Evolutionary conservation across 2,888 invertebrate genomes (phyloP).

Genomic region (Anoplius nigerrimus): DNA sequence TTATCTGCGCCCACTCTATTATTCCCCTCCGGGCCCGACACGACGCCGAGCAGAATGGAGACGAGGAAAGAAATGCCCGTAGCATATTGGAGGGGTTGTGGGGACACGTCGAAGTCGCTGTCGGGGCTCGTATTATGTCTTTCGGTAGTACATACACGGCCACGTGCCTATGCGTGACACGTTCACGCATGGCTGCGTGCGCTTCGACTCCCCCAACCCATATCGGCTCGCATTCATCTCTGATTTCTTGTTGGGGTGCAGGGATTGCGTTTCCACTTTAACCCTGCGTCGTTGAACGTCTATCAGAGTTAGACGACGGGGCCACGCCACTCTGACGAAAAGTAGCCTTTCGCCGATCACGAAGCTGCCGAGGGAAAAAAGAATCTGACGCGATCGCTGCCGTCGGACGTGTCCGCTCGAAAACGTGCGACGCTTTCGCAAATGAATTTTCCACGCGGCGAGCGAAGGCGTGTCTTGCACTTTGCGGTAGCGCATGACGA

Average conservation of each 20-base stretch:
- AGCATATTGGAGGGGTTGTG: conserved; percentile 60
- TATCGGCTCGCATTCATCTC: conserved; percentile 57
- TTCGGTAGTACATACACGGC: conserved; percentile 72
- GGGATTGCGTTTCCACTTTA: conserved; percentile 68
- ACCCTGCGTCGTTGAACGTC: conserved; percentile 53
- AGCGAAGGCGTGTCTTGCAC: too few relatives aligned
- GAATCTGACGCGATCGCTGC: too few relatives aligned
- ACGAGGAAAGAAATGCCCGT: conserved; percentile 47
- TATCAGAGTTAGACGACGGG: conserved; percentile 34
- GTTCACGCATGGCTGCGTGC: conserved; percentile 68
- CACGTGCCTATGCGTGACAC: conserved; percentile 74
- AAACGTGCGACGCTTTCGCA: too few relatives aligned
- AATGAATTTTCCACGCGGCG: too few relatives aligned
- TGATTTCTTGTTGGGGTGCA: conserved; percentile 62
- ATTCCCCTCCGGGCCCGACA: conserved; percentile 30
- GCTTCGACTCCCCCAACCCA: conserved; percentile 49
- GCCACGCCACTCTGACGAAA: conserved; percentile 20
- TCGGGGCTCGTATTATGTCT: conserved; percentile 69
- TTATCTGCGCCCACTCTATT: conserved; percentile 40
- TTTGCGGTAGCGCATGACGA: too few relatives aligned
- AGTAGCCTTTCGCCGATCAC: background rate
- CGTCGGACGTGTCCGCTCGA: too few relatives aligned
- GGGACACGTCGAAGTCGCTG: conserved; percentile 52
- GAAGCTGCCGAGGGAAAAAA: conserved; percentile 6
- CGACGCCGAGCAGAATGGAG: conserved; percentile 41